Evolutionary conservation across 2,797 vertebrate genomes (phyloP), one percentile per base, ranked within the genome.

Genomic region (Chlorospingus flavigularis): DNA sequence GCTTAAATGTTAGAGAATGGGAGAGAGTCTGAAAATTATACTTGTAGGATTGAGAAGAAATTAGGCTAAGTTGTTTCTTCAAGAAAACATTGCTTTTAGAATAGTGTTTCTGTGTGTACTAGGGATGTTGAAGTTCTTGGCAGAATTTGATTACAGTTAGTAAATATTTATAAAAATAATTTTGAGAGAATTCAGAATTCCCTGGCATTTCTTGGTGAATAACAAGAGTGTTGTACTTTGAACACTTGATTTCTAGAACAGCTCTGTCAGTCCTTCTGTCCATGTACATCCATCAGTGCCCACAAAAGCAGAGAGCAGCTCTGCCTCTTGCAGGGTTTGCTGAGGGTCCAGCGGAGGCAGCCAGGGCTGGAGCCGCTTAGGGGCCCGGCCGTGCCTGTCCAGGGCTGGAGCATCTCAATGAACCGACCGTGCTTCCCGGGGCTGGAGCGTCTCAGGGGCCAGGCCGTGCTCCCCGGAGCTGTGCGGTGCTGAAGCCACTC

Each of bases 281-380:
- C 2, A 2, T 18, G 58, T 15, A 10, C 12, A 4, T 7, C 20
- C 2, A 3, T 33, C n/a, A 6, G 13, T 47, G 35, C 17, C 33
- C 6, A 20, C 21, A 17, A 14, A 54, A 14, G 6, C 17, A 35
- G 37, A 30, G 42, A 24, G 79, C 10, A 28, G 14, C 37, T 28
- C 21, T 74, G 61, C 26, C 58, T 70, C 37, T 20, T 30, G 10
- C 0, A 5, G 58, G 39, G n/a, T 35, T 88, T 37, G 50, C 51
- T 1, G 21, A 50, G 13, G 7, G 48, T 58, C 54, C 7, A 6
- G 33, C 0, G 2, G 24, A 2, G 37, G 24, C 2, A 1, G 7
- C 33, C 7, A 1, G 62, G 16, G 57, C 67, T 74, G 57, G 42
- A 60, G 8, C 5, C 0, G 0, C 20, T 28, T 13, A 4, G 23